Evolutionary conservation across 2,888 invertebrate genomes (phyloP).

Genomic region (Polydrusus pterygomalis): DNA sequence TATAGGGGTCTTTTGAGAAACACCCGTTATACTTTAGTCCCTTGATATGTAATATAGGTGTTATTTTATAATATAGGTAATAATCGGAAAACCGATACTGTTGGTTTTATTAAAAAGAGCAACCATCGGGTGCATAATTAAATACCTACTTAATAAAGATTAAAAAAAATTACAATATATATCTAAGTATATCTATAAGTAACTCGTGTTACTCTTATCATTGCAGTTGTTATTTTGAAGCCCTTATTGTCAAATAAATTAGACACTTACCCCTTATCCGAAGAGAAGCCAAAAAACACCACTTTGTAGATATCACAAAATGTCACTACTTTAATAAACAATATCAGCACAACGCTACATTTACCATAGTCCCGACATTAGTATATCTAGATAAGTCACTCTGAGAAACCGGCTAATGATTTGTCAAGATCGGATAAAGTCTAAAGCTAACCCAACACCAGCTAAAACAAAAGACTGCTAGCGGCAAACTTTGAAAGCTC

Average conservation of each 20-base stretch:
- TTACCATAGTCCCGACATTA: slow-evolving; percentile 3
- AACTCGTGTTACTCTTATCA: too few relatives aligned
- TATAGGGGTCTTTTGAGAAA: too few relatives aligned
- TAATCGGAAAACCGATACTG: too few relatives aligned
- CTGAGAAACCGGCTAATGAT: slow-evolving; percentile 15
- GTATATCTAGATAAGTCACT: slow-evolving; percentile 9
- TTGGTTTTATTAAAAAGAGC: too few relatives aligned
- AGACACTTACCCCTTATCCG: slow-evolving; percentile 34
- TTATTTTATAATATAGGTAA: too few relatives aligned
- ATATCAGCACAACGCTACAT: neutral
- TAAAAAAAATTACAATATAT: too few relatives aligned
- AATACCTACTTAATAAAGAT: too few relatives aligned
- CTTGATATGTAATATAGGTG: too few relatives aligned
- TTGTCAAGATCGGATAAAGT: slow-evolving; percentile 19
- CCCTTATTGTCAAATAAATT: neutral
- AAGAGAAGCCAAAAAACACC: neutral
- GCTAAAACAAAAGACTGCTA: slow-evolving; percentile 51
- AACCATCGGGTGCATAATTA: too few relatives aligned
- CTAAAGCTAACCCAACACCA: slow-evolving; percentile 33
- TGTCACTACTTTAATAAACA: slow-evolving; percentile 21
- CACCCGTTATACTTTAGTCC: too few relatives aligned
- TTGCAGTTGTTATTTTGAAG: neutral
- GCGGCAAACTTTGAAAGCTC: slow-evolving; percentile 42
- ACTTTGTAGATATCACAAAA: slow-evolving; percentile 19
- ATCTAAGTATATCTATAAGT: too few relatives aligned